These are phyloP conservation scores for Stenodera caucasica DNA, from an alignment of 2,888 invertebrate genomes.

Conservation along the genomic window DNA sequence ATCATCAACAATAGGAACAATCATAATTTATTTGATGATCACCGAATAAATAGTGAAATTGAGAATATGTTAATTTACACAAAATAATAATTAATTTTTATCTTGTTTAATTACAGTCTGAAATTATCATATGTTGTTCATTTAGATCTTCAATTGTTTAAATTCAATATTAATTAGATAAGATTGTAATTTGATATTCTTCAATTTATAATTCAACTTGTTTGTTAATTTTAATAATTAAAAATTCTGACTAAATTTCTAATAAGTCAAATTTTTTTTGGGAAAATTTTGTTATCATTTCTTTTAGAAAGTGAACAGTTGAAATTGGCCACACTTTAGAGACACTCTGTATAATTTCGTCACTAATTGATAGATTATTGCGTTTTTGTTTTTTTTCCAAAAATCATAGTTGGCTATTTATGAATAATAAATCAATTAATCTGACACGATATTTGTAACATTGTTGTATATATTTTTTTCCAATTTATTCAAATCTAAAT, in stretches of 20 bases:
- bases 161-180: neutral
- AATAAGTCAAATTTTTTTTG: no score
- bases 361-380: no score
- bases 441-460: no score
- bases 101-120: conserved; percentile 2
- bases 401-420: no score
- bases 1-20: neutral
- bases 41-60: neutral
- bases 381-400: no score
- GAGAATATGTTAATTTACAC: neutral
- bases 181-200: neutral
- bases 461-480: no score
- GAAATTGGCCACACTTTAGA: no score
- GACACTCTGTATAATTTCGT: no score
- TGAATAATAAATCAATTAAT: no score
- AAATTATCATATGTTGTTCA: neutral
- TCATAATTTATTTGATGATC: neutral
- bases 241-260: neutral
- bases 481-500: no score
- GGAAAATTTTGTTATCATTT: no score
- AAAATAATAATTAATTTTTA: neutral
- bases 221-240: neutral
- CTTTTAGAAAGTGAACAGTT: no score
- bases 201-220: neutral
- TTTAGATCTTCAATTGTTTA: neutral